phyloP scores from a whole-genome alignment of 2,797 vertebrate genomes.

The Dicrostonyx torquatus region DNA sequence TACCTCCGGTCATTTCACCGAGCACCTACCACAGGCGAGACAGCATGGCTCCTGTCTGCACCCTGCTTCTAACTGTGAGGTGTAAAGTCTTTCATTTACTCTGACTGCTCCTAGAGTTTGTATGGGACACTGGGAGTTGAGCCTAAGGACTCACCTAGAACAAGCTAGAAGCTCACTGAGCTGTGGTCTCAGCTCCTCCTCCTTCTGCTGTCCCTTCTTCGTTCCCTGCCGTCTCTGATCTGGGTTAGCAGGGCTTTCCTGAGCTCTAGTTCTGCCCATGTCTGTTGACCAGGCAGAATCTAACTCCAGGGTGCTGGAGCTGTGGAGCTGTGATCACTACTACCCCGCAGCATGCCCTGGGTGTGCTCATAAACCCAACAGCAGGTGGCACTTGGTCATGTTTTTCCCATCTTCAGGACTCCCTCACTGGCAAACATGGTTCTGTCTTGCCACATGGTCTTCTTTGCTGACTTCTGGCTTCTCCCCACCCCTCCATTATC shows the following conservation, averaged over 20 bases:
- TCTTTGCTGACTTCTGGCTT: not conserved
- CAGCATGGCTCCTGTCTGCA: not conserved
- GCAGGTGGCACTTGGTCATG: rapidly evolving
- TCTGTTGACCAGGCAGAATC: not conserved
- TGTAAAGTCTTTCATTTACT: rapidly evolving
- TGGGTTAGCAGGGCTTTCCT: too few relatives aligned
- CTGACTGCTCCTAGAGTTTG: not conserved
- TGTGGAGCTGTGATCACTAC: not conserved
- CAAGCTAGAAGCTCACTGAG: not conserved
- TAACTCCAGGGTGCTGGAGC: not conserved
- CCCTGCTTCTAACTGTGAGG: not conserved
- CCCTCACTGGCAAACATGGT: not conserved
- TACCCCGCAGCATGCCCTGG: not conserved
- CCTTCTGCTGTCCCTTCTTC: not conserved
- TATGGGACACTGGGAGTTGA: too few relatives aligned
- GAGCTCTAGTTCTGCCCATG: rapidly evolving
- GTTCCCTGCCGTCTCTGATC: rapidly evolving
- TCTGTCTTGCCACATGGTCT: not conserved
- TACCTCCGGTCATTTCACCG: not conserved
- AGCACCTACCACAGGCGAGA: not conserved
- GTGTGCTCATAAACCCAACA: rapidly evolving
- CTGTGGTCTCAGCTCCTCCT: too few relatives aligned
- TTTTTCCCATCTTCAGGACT: not conserved
- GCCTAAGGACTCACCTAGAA: not conserved
- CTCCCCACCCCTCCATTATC: not conserved